Evolutionary conservation across 1,140 invertebrate species (phyloP).

Genomic region (Antheraea pernyi): DNA sequence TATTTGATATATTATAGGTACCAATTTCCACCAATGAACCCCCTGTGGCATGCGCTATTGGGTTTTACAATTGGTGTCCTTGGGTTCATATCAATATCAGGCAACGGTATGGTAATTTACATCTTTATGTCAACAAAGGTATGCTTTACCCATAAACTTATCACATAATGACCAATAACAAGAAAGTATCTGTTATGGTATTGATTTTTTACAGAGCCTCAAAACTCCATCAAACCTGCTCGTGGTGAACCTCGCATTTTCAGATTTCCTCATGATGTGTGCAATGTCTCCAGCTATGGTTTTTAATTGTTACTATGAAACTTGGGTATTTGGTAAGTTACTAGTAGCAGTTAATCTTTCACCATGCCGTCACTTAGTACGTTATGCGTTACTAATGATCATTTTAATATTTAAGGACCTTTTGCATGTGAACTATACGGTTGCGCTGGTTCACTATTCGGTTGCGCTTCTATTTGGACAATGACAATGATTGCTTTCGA

Average conservation of each 20-base stretch:
- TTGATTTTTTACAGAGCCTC: slow-evolving; percentile 73
- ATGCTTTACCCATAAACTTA: not conserved
- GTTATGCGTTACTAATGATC: not conserved
- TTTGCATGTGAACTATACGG: slow-evolving; percentile 91
- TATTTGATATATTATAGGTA: slow-evolving; percentile 58
- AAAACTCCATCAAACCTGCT: slow-evolving; percentile 92
- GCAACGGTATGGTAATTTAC: slow-evolving; percentile 93
- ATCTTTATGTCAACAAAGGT: slow-evolving; percentile 85
- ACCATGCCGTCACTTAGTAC: not conserved
- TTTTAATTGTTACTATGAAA: slow-evolving; percentile 92
- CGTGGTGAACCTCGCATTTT: slow-evolving; percentile 92
- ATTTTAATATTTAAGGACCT: slow-evolving; percentile 75
- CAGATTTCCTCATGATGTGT: slow-evolving; percentile 94
- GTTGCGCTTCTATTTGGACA: slow-evolving; percentile 91
- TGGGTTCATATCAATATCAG: slow-evolving; percentile 84
- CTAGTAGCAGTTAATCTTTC: not conserved
- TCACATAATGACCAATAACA: not conserved
- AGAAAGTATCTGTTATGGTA: not conserved
- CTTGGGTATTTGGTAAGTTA: slow-evolving; percentile 87
- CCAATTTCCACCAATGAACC: slow-evolving; percentile 84
- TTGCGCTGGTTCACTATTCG: slow-evolving; percentile 89
- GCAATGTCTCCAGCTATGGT: slow-evolving; percentile 91
- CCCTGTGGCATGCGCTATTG: slow-evolving; percentile 83
- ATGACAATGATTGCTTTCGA: slow-evolving; percentile 93
- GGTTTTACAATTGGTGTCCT: slow-evolving; percentile 82